A percentile compares a stretch with the other conserved stretches of the same genome.
Evolutionary conservation across 2,113 vertebrate genomes (phyloP).

Genomic region (Accipiter virgatus): DNA sequence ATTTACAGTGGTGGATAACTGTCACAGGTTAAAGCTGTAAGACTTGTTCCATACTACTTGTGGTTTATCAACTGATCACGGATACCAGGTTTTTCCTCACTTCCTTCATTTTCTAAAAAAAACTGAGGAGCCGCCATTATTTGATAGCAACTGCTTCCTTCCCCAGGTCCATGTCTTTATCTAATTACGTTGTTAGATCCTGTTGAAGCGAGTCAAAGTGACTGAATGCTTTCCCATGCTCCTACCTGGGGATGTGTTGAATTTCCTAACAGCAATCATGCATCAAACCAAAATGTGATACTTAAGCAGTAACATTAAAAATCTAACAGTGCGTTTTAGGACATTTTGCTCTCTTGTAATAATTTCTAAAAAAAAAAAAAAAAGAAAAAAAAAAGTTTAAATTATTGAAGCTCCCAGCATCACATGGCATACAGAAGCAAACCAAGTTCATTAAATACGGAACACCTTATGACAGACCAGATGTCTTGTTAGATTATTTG

Average conservation of each 20-base stretch:
- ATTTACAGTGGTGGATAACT: neutral
- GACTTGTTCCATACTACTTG: neutral
- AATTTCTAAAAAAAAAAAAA: neutral
- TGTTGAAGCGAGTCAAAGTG: neutral
- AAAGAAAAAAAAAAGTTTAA: neutral
- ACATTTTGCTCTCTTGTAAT: neutral
- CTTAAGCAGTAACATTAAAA: neutral
- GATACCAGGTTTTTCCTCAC: neutral
- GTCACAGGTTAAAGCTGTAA: neutral
- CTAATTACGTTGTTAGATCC: neutral
- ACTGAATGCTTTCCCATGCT: neutral
- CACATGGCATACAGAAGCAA: neutral
- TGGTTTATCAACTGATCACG: neutral
- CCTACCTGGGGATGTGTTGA: neutral
- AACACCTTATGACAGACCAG: neutral
- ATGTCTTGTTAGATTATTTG: neutral
- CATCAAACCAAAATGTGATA: neutral
- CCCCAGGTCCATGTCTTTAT: fast-evolving
- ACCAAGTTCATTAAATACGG: neutral
- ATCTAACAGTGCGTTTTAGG: neutral
- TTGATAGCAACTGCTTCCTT: neutral
- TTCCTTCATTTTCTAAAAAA: neutral
- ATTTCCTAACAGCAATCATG: neutral
- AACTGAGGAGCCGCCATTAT: neutral
- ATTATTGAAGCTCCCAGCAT: neutral